These are phyloP conservation scores for Chaetura pelagica DNA, from an alignment of 2,113 vertebrate species.

Conservation along the genomic window DNA sequence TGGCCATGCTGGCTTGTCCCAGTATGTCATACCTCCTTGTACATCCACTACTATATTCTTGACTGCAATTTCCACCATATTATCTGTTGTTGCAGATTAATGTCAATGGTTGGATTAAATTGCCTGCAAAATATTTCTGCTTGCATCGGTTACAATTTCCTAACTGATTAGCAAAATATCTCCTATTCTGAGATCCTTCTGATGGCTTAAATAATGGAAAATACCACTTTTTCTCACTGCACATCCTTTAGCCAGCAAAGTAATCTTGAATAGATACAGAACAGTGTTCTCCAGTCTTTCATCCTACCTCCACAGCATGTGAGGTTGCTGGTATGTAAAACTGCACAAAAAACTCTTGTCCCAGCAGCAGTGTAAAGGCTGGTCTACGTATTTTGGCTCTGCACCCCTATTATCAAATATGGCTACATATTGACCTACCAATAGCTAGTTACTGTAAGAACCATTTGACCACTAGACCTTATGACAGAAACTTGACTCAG, in stretches of 20 bases:
- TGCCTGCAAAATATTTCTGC: background rate
- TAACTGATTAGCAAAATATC: background rate
- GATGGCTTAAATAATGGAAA: background rate
- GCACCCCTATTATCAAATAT: background rate
- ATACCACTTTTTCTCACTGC: background rate
- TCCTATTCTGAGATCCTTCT: background rate
- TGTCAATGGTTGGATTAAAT: rapidly evolving
- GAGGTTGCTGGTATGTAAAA: background rate
- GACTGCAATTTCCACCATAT: background rate
- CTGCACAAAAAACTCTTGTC: background rate
- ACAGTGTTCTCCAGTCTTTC: background rate
- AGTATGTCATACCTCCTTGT: background rate
- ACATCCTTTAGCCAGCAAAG: background rate
- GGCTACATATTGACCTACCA: background rate
- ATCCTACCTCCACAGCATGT: background rate
- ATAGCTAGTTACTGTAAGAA: background rate
- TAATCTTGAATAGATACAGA: background rate
- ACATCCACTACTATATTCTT: background rate
- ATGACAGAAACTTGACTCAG: background rate
- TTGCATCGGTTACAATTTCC: background rate
- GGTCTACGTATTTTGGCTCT: background rate
- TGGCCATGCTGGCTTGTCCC: background rate
- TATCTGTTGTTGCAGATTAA: background rate
- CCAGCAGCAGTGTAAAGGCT: background rate
- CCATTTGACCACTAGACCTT: background rate